phyloP scores from a whole-genome alignment of 1,140 invertebrate species.

The Caenorhabditis remanei region DNA sequence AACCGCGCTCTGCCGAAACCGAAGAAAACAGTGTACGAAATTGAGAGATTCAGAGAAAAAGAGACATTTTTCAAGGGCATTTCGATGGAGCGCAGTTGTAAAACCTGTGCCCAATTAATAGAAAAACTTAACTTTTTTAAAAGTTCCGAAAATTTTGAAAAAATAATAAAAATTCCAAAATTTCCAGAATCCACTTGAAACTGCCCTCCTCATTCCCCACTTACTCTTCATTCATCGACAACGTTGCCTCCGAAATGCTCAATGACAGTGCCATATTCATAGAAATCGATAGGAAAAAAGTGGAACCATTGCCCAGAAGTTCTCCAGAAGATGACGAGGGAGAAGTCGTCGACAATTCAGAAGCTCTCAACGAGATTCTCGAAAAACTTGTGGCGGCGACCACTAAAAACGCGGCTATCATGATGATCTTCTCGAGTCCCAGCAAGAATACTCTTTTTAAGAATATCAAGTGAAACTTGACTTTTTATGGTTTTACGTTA shows the following conservation, averaged over 20 bases:
- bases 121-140: no score
- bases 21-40: no score
- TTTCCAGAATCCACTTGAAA: constrained; percentile 5
- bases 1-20: no score
- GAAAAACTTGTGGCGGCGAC: constrained; percentile 17
- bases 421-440: constrained; percentile 25
- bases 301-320: not conserved
- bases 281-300: constrained; percentile 1
- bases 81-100: no score
- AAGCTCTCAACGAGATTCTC: not conserved
- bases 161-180: not conserved
- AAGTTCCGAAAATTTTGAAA: no score
- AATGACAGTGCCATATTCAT: constrained; percentile 30
- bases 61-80: no score
- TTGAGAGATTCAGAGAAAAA: no score
- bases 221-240: not conserved
- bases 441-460: not conserved
- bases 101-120: no score
- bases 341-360: not conserved
- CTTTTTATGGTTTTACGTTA: not conserved
- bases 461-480: not conserved
- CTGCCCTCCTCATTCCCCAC: not conserved
- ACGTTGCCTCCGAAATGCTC: constrained; percentile 6
- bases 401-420: constrained; percentile 3
- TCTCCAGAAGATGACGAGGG: not conserved